phyloP scores from a whole-genome alignment of 2,797 vertebrate species.

The Phoeniculus purpureus region DNA sequence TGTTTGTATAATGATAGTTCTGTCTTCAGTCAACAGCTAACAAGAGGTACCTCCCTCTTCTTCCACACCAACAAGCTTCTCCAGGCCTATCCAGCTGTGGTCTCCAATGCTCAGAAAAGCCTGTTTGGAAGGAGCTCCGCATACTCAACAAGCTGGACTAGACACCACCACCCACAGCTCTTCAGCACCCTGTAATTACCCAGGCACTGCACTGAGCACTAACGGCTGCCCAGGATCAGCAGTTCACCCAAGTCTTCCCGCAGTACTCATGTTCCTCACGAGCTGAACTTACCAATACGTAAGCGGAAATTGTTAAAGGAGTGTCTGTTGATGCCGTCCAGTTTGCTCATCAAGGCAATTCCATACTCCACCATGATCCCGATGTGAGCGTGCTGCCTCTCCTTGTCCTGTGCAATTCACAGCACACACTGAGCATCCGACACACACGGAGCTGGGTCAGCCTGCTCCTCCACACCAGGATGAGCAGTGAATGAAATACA shows the following conservation, averaged over 20 bases:
- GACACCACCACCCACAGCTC: neutral
- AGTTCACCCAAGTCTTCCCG: neutral
- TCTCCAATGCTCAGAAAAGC: neutral
- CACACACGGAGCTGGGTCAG: neutral
- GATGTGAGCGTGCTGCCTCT: conserved; percentile 91
- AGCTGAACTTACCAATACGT: conserved; percentile 87
- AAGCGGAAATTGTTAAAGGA: conserved; percentile 97
- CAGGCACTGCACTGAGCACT: neutral
- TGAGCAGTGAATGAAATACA: neutral
- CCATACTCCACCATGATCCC: conserved; percentile 97
- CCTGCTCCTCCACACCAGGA: neutral
- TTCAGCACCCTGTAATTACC: neutral
- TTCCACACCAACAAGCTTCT: neutral
- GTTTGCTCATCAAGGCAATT: conserved; percentile 91
- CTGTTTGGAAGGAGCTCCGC: neutral
- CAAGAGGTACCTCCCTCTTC: neutral
- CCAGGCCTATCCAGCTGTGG: neutral
- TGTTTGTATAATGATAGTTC: neutral
- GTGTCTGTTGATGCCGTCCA: conserved; percentile 97
- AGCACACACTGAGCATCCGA: neutral
- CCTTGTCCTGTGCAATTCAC: conserved; percentile 81
- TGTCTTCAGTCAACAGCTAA: neutral
- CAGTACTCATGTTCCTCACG: rapidly evolving
- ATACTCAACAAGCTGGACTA: neutral
- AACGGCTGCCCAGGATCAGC: neutral